Evolutionary conservation across 1,140 invertebrate genomes (phyloP).

Genomic region (Papilio helenus): DNA sequence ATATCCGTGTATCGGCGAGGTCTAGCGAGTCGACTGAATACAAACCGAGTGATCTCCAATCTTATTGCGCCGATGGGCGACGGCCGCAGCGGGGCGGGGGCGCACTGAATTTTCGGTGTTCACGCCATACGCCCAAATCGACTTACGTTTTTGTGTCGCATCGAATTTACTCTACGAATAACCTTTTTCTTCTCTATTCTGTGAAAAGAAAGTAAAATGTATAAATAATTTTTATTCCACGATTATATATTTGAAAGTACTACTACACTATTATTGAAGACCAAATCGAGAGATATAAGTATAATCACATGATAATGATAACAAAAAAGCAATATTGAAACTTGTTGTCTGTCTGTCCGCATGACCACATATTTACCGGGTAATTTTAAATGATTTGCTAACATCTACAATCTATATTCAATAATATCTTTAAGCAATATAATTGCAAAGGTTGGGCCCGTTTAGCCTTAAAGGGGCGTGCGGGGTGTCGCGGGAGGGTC

Average conservation of each 20-base stretch:
- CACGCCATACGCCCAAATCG: constrained; percentile 41
- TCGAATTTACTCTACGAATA: constrained; percentile 36
- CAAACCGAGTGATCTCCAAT: constrained; percentile 62
- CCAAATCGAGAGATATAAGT: not conserved
- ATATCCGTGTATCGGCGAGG: constrained; percentile 23
- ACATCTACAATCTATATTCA: not conserved
- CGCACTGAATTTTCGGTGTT: constrained; percentile 35
- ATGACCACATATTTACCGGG: too few relatives aligned
- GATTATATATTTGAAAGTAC: not conserved
- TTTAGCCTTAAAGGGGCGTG: not conserved
- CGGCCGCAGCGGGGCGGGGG: constrained; percentile 26
- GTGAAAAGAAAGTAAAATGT: not conserved
- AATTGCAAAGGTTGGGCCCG: not conserved
- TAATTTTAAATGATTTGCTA: too few relatives aligned
- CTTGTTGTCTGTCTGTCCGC: too few relatives aligned
- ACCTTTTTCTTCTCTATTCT: constrained; percentile 38
- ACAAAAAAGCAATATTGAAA: too few relatives aligned
- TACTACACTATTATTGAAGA: not conserved
- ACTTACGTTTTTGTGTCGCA: constrained; percentile 39
- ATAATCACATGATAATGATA: too few relatives aligned
- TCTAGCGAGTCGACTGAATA: constrained; percentile 59
- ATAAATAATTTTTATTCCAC: not conserved
- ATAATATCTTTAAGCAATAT: not conserved
- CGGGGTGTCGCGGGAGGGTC: not conserved
- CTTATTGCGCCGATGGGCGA: constrained; percentile 53